A percentile compares a stretch with the other conserved stretches of the same genome.
phyloP scores from a whole-genome alignment of 2,888 invertebrate species.

The Shargacucullia verbasci region DNA sequence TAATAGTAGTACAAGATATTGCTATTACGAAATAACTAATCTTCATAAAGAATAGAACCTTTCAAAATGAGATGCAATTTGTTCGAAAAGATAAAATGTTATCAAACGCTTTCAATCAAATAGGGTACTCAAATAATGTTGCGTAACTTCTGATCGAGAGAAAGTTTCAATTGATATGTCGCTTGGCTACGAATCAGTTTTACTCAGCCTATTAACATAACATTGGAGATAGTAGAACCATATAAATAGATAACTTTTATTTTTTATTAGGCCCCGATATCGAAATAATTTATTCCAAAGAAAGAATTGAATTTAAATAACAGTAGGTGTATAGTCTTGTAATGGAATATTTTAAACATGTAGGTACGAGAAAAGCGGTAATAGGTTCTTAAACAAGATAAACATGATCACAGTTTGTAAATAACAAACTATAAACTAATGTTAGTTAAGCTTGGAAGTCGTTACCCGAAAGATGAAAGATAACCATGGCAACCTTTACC shows the following conservation, averaged over 20 bases:
- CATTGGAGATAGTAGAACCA: slow-evolving; percentile 28
- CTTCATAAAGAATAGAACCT: slow-evolving; percentile 21
- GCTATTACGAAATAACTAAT: slow-evolving; percentile 31
- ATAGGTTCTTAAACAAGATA: slow-evolving; percentile 1
- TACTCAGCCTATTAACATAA: slow-evolving; percentile 37
- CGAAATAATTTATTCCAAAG: slow-evolving; percentile 5
- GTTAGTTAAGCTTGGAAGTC: slow-evolving; percentile 20
- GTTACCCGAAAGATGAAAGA: slow-evolving; percentile 31
- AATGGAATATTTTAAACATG: no score
- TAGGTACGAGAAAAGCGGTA: background rate
- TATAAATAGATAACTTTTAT: slow-evolving; percentile 29
- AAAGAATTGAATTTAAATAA: no score
- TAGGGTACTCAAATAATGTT: slow-evolving; percentile 27
- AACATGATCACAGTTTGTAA: background rate
- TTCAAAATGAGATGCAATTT: slow-evolving; percentile 32
- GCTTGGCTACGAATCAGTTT: slow-evolving; percentile 39
- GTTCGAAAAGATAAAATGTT: slow-evolving; percentile 47
- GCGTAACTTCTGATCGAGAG: slow-evolving; percentile 52
- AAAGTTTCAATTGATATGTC: slow-evolving; percentile 54
- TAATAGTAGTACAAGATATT: background rate
- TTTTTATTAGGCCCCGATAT: slow-evolving; percentile 6
- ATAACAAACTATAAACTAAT: slow-evolving; percentile 12
- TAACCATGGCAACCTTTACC: slow-evolving; percentile 7
- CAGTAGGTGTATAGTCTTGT: no score
- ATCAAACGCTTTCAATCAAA: slow-evolving; percentile 47